Evolutionary conservation across 2,888 invertebrate species (phyloP), one percentile per base, ranked within the genome.

Genomic region (Amorpha juglandis): DNA sequence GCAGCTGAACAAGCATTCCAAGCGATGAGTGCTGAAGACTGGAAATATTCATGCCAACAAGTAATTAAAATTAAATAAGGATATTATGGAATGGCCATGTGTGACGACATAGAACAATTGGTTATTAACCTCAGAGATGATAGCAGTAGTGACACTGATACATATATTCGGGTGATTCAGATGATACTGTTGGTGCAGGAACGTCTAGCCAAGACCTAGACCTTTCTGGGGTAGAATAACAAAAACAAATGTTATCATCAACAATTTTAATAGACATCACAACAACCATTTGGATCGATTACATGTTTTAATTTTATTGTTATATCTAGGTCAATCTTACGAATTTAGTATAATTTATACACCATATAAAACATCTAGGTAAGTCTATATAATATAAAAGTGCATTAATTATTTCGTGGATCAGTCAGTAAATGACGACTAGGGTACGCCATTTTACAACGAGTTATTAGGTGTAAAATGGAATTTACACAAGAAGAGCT

Each of bases 241-340:
- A n/a, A n/a, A n/a, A 68, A 48, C 47, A 64, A 38, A 42, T 58
- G 38, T 67, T 79, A 82, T 89, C 81, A 82, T 87, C 87, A 92
- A 92, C 91, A 92, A 89, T 76, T 92, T 91, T 93, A 92, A 91
- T 92, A 92, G 91, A 93, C 92, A 89, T 90, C 91, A 92, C 93
- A 93, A 93, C 92, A 93, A 91, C 91, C 90, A 92, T 89, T 91
- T 90, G 92, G 92, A 92, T 89, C 79, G 82, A 90, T 67, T 64
- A 79, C 85, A 84, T 74, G 71, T 67, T 72, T 78, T 75, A 72
- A 78, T 78, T 75, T 80, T 19, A 45, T 14, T 58, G 35, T 58
- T 42, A 58, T 19, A 42, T 42, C 51, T 63, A 45, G 45, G 45
- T 45, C 27, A 33, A 27, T 51, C 35, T 21, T 27, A 62, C 50